Evolutionary conservation across 2,888 invertebrate species (phyloP).

Genomic region (Temnothorax ravouxi): DNA sequence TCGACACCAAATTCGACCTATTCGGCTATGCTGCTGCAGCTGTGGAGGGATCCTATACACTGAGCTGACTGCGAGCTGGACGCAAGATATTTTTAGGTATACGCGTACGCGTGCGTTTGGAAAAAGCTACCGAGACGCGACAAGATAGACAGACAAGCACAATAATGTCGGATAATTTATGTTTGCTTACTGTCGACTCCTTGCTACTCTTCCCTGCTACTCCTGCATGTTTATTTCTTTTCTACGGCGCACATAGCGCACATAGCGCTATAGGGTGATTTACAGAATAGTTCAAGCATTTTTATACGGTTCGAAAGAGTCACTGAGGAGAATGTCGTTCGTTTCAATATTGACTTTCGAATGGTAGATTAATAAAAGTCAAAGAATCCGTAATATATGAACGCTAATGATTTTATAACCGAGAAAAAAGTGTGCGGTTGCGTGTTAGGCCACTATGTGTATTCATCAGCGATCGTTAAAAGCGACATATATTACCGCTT

Average conservation of each 20-base stretch:
- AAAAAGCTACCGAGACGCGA: constrained; percentile 19
- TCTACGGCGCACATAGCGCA: neutral
- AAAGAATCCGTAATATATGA: neutral
- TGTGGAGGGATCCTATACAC: neutral
- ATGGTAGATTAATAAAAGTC: neutral
- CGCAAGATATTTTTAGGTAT: constrained; percentile 30
- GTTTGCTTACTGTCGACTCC: constrained; percentile 32
- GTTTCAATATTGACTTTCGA: neutral
- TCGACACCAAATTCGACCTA: constrained; percentile 63
- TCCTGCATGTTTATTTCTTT: constrained; percentile 11
- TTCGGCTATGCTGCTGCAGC: constrained; percentile 13
- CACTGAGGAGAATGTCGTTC: neutral
- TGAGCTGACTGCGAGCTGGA: constrained; percentile 12
- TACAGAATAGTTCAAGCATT: neutral
- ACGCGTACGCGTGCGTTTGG: constrained; percentile 15
- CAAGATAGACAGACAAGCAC: constrained; percentile 17
- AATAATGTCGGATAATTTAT: constrained; percentile 27
- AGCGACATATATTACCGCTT: constrained; percentile 28
- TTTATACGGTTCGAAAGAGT: neutral
- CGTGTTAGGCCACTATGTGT: neutral
- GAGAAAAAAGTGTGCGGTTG: neutral
- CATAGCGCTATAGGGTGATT: neutral
- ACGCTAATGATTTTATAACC: neutral
- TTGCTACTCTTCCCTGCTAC: neutral
- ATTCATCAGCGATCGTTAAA: constrained; percentile 30